Evolutionary conservation across 2,888 invertebrate species (phyloP).

Genomic region (Heliconius ismenius): DNA sequence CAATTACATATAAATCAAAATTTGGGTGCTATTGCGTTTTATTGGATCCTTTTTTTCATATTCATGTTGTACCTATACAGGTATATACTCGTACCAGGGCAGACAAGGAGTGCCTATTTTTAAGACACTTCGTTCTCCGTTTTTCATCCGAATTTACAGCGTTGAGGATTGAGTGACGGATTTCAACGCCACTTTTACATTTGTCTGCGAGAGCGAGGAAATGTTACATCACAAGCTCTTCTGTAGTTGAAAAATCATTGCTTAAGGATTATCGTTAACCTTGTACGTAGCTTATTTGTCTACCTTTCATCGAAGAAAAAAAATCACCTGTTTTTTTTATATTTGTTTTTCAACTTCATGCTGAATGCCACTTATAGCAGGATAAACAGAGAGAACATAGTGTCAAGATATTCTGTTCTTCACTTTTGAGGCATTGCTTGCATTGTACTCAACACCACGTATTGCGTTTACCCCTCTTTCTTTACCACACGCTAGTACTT

Average conservation of each 20-base stretch:
- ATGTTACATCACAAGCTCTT: too few relatives aligned
- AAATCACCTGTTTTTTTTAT: too few relatives aligned
- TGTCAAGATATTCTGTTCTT: background rate
- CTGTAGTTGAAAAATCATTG: too few relatives aligned
- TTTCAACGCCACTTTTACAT: background rate
- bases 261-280: too few relatives aligned
- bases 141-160: too few relatives aligned
- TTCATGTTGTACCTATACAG: too few relatives aligned
- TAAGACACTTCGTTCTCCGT: background rate
- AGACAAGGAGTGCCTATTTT: background rate
- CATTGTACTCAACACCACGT: background rate
- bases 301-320: too few relatives aligned
- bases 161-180: background rate
- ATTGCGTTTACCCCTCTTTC: background rate
- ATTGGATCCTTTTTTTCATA: background rate
- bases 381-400: background rate
- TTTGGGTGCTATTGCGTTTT: background rate
- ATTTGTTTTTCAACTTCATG: too few relatives aligned
- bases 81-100: too few relatives aligned
- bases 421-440: background rate
- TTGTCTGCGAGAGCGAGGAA: background rate
- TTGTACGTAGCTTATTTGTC: too few relatives aligned
- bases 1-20: background rate
- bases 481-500: background rate
- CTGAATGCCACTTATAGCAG: background rate